Evolutionary conservation across 1,140 invertebrate genomes (phyloP).

Genomic region (Drosophila orosa): DNA sequence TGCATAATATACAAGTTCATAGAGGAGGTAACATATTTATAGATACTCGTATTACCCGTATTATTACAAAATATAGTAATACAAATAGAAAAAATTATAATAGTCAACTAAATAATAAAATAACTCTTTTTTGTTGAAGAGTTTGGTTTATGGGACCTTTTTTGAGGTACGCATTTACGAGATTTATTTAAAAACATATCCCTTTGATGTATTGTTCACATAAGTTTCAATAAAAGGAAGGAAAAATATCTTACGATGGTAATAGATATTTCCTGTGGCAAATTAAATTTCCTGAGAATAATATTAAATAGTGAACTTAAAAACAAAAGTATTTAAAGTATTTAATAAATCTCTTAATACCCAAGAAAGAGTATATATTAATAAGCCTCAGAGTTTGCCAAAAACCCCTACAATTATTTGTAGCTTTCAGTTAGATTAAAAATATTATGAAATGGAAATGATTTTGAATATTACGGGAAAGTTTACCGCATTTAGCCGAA

Average conservation of each 20-base stretch:
- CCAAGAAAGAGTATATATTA: not conserved
- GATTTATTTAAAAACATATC: too few species aligned
- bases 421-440: not conserved
- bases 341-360: not conserved
- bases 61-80: not conserved
- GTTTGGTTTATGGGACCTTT: not conserved
- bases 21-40: not conserved
- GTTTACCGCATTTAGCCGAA: slow-evolving; percentile 54
- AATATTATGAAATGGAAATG: slow-evolving; percentile 26
- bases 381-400: slow-evolving; percentile 28
- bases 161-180: too few species aligned
- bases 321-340: too few species aligned
- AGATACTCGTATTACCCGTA: not conserved
- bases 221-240: not conserved
- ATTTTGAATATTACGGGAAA: slow-evolving; percentile 50
- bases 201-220: too few species aligned
- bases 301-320: too few species aligned
- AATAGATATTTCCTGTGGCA: not conserved
- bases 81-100: too few species aligned
- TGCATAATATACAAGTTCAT: not conserved
- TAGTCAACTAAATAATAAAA: too few species aligned
- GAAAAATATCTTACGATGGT: not conserved
- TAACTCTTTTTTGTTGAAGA: not conserved
- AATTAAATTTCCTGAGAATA: too few species aligned
- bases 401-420: slow-evolving; percentile 11